These are phyloP conservation scores for Tuta absoluta DNA, from an alignment of 2,888 invertebrate species.

Conservation along the genomic window DNA sequence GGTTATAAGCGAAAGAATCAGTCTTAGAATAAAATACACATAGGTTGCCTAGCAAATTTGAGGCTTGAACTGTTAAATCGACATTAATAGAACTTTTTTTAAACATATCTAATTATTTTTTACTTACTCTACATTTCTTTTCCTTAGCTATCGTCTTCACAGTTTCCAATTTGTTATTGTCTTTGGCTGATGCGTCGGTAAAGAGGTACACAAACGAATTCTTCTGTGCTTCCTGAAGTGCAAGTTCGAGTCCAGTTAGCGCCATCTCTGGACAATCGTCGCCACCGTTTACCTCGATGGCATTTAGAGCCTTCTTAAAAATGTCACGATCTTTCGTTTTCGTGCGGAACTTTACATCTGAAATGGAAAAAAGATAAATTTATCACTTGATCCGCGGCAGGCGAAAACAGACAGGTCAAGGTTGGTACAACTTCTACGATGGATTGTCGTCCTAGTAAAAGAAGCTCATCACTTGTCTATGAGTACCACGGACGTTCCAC, in stretches of 20 bases:
- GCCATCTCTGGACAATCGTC: constrained; percentile 58
- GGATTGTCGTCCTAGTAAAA: no score
- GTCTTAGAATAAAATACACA: no score
- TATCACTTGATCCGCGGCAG: no score
- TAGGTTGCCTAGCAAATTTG: no score
- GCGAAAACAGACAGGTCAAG: no score
- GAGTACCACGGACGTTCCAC: no score
- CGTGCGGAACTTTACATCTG: constrained; percentile 41
- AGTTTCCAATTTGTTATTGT: constrained; percentile 39
- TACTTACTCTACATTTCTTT: constrained; percentile 52
- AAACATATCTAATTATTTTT: no score
- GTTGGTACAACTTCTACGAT: no score
- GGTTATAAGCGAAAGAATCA: no score
- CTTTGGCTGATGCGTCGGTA: constrained; percentile 63
- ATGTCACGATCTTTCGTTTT: constrained; percentile 44
- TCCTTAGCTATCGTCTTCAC: constrained; percentile 50
- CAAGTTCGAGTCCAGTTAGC: constrained; percentile 57
- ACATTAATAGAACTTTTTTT: no score
- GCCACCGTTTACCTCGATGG: constrained; percentile 44
- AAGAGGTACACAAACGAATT: constrained; percentile 60
- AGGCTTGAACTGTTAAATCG: no score
- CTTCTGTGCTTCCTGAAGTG: constrained; percentile 47
- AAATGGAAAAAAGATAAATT: not conserved
- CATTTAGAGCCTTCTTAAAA: constrained; percentile 45
- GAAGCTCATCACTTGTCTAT: no score